phyloP scores from a whole-genome alignment of 1,140 invertebrate genomes.

The Dreissena polymorpha region DNA sequence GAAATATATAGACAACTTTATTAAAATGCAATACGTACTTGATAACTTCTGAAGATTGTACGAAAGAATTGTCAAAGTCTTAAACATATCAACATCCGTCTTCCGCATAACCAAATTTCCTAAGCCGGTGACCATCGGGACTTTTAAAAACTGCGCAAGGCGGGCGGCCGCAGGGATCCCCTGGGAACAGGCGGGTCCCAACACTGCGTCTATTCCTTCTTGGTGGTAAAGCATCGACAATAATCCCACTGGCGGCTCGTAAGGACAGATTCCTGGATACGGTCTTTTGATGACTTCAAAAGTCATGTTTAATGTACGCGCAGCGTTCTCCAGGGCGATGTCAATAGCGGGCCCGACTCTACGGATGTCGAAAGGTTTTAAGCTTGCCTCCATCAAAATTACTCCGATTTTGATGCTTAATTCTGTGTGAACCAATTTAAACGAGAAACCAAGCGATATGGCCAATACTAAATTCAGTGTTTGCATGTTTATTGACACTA shows the following conservation, averaged over 20 bases:
- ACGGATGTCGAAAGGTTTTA: slow-evolving; percentile 47
- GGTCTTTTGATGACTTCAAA: slow-evolving; percentile 37
- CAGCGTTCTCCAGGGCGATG: slow-evolving; percentile 31
- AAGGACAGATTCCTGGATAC: slow-evolving; percentile 44
- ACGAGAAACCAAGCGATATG: no score
- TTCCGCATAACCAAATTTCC: slow-evolving; percentile 36
- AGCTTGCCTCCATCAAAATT: slow-evolving; percentile 36
- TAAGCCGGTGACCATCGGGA: slow-evolving; percentile 49
- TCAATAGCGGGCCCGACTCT: slow-evolving; percentile 33
- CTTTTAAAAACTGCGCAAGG: slow-evolving; percentile 30
- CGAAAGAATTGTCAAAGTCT: slow-evolving; percentile 38
- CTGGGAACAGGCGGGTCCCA: slow-evolving; percentile 44
- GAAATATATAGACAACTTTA: no score
- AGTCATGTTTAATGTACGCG: slow-evolving; percentile 8
- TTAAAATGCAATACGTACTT: no score
- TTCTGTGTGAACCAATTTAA: no score
- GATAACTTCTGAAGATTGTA: slow-evolving; percentile 49
- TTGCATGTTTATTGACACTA: no score
- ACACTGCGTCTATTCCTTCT: slow-evolving; percentile 19
- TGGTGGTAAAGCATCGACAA: slow-evolving; percentile 41
- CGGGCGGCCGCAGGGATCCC: slow-evolving; percentile 30
- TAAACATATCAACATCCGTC: slow-evolving; percentile 33
- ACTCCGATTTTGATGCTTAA: slow-evolving; percentile 37
- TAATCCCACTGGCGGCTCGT: slow-evolving; percentile 25
- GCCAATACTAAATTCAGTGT: no score